Base-by-base conservation (phyloP, 2,888 invertebrate species). In the Octodonta nipae region DNA sequence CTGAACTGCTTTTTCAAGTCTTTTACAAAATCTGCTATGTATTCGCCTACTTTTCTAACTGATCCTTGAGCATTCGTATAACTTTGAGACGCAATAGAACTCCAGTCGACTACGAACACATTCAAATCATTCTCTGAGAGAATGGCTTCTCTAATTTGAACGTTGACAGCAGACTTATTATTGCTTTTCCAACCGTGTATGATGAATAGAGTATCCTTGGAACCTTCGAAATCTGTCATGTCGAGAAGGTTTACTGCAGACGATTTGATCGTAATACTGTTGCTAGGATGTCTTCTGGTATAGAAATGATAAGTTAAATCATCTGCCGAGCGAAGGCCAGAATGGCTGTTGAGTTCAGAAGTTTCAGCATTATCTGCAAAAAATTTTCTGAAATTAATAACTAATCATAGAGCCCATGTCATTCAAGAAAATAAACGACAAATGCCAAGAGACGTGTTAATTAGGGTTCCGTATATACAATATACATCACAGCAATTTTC, bases 51-150 rank as follows among this genome's bases (percentile, higher is more conserved):
- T 10, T 28, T 26, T 5, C 41, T 34, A 1, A 55, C 52, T 11
- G 48, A 35, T 4, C 30, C 33, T 33, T 40, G 41, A n/a, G 47
- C 45, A 2, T 32, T 25, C 2, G 38, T n/a, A 46, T 50, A 35
- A 32, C 32, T 38, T 15, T 28, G 32, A 2, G 10, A 26, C 4
- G 47, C 45, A 11, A 47, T 41, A 10, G 30, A 31, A 14, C 47
- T 44, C 58, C 57, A 59, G 36, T 57, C 55, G 2, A 55, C 55
- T 2, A 58, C 53, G 29, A 59, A 50, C 2, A 58, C 41, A 31
- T 58, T 59, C 12, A 49, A 41, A 35, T 58, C 48, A n/a, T 43
- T 30, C 5, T 22, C 33, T 4, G 32, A 4, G 4, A 55, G 33
- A 11, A 49, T 29, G 4, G 51, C 51, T 11, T 38, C 40, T 29